Evolutionary conservation across 2,113 vertebrate genomes (phyloP).

Genomic region (Lonchura striata): DNA sequence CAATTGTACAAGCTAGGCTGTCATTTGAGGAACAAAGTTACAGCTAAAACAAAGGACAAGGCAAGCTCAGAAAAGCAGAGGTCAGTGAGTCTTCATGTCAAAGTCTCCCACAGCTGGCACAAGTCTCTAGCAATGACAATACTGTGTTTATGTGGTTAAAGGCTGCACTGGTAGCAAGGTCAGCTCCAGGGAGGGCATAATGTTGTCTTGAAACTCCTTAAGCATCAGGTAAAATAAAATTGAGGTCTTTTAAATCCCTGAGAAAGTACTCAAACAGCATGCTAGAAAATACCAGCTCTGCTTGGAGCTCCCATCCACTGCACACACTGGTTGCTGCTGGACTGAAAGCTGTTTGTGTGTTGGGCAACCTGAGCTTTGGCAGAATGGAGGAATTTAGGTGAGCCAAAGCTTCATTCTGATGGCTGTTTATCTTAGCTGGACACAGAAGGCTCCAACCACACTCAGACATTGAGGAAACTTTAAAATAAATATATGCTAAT

Average conservation of each 20-base stretch:
- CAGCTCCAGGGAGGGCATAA: background rate
- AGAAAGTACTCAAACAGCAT: background rate
- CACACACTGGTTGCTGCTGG: fast-evolving
- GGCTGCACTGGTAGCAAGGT: background rate
- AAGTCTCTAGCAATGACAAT: background rate
- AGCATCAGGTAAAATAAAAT: background rate
- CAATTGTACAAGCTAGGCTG: background rate
- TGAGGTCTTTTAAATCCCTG: background rate
- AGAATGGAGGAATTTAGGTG: background rate
- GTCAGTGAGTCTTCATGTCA: too few relatives aligned
- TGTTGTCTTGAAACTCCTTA: background rate
- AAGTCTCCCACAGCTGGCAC: background rate
- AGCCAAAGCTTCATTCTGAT: background rate
- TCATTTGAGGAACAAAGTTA: background rate
- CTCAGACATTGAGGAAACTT: background rate
- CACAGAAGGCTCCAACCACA: background rate
- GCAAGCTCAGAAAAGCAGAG: background rate
- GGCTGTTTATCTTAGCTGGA: background rate
- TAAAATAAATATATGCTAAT: background rate
- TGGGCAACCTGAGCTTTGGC: background rate
- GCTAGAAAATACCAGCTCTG: background rate
- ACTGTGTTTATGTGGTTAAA: background rate
- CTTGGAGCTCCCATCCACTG: background rate
- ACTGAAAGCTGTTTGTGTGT: background rate
- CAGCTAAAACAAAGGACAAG: background rate